Evolutionary conservation across 1,140 invertebrate species (phyloP).

Genomic region (Apis florea): DNA sequence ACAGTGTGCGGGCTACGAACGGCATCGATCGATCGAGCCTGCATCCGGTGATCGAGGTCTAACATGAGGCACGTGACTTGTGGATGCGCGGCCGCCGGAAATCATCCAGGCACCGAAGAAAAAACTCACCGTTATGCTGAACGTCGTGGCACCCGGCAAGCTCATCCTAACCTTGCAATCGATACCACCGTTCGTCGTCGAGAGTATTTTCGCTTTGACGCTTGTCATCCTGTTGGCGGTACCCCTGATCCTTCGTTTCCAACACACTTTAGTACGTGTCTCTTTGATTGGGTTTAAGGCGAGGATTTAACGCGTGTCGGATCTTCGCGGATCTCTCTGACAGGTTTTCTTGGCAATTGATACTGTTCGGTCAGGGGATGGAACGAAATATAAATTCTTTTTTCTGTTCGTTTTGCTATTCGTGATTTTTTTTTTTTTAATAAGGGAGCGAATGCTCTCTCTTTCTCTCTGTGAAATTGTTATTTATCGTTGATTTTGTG

Average conservation of each 20-base stretch:
- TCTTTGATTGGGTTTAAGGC: not conserved
- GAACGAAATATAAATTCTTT: no score
- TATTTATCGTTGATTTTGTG: no score
- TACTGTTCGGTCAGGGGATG: no score
- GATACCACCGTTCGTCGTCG: constrained; percentile 69
- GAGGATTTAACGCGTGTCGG: not conserved
- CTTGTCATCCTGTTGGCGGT: constrained; percentile 70
- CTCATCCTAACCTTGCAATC: constrained; percentile 70
- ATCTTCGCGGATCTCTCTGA: not conserved
- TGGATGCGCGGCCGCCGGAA: constrained; percentile 26
- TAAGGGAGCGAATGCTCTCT: no score
- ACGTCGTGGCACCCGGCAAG: constrained; percentile 61
- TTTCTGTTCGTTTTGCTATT: not conserved
- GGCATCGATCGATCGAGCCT: constrained; percentile 46
- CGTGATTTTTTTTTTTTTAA: no score
- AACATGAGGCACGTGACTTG: constrained; percentile 38
- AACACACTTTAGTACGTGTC: constrained; percentile 70
- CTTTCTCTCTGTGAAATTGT: no score
- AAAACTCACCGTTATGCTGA: constrained; percentile 69
- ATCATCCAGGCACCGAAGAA: constrained; percentile 38
- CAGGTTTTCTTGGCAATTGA: constrained; percentile 15
- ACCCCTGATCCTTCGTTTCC: constrained; percentile 68
- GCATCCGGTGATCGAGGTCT: constrained; percentile 21
- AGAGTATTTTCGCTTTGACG: constrained; percentile 68
- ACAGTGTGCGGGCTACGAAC: constrained; percentile 34